These are phyloP conservation scores for Drosophila santomea DNA, from an alignment of 1,140 invertebrate species.

Conservation along the genomic window DNA sequence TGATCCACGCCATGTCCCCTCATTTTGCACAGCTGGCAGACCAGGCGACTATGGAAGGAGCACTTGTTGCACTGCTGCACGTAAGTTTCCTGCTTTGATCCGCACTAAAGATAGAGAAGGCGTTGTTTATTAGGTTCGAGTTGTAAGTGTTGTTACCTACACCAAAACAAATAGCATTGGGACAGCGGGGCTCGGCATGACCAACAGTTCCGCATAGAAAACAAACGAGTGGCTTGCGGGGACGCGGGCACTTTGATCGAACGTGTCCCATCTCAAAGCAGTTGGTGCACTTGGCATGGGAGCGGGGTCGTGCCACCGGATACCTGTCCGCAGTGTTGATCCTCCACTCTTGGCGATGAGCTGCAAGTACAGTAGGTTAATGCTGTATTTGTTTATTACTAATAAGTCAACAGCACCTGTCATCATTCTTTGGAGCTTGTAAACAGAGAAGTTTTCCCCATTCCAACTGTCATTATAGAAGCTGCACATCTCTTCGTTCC, in stretches of 20 bases:
- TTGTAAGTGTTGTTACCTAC: constrained; percentile 82
- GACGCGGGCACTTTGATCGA: constrained; percentile 85
- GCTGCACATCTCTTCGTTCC: constrained; percentile 86
- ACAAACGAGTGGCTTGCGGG: constrained; percentile 85
- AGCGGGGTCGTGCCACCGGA: constrained; percentile 46
- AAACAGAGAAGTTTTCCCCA: constrained; percentile 87
- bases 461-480: constrained; percentile 88
- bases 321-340: constrained; percentile 82
- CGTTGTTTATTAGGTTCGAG: neutral
- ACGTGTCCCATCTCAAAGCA: constrained; percentile 87
- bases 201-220: constrained; percentile 87
- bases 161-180: constrained; percentile 88
- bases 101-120: constrained; percentile 86
- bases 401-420: constrained; percentile 13
- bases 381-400: neutral
- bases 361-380: constrained; percentile 16
- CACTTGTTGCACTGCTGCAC: constrained; percentile 87
- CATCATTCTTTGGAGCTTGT: constrained; percentile 70
- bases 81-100: constrained; percentile 86
- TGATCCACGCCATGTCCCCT: constrained; percentile 86
- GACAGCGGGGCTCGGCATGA: constrained; percentile 88
- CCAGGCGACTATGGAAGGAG: constrained; percentile 85
- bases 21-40: constrained; percentile 87
- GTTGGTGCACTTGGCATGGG: constrained; percentile 85
- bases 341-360: constrained; percentile 53